These are phyloP conservation scores for Ganaspis sp. DNA, from an alignment of 1,140 invertebrate genomes.

Conservation along the genomic window DNA sequence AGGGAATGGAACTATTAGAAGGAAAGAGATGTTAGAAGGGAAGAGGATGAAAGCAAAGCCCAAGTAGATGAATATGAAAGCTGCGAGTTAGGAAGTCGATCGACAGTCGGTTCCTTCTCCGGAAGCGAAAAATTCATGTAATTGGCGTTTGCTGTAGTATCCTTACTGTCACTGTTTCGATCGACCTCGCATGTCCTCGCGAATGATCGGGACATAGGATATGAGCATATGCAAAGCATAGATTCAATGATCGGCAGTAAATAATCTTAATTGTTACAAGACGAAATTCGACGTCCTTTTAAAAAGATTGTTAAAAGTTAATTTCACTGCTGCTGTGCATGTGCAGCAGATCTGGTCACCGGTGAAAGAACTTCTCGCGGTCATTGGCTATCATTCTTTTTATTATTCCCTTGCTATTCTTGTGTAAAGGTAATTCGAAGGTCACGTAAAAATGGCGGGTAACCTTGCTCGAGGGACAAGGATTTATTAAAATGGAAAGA, in stretches of 20 bases:
- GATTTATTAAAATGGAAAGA: slow-evolving; percentile 54
- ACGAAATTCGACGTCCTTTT: slow-evolving; percentile 66
- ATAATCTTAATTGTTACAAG: slow-evolving; percentile 52
- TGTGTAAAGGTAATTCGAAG: slow-evolving; percentile 59
- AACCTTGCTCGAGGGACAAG: slow-evolving; percentile 69
- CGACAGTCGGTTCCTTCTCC: slow-evolving; percentile 40
- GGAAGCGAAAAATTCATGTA: slow-evolving; percentile 23
- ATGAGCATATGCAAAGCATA: slow-evolving; percentile 67
- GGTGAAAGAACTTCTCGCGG: slow-evolving; percentile 47
- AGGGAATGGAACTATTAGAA: no score
- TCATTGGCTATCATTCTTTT: slow-evolving; percentile 58
- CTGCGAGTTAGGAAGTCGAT: slow-evolving; percentile 52
- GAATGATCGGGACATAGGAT: slow-evolving; percentile 56
- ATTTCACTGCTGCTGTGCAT: slow-evolving; percentile 36
- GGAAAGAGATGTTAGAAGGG: not conserved
- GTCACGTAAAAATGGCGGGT: slow-evolving; percentile 67
- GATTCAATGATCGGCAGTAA: slow-evolving; percentile 68
- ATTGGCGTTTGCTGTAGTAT: slow-evolving; percentile 17
- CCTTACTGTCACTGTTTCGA: slow-evolving; percentile 51
- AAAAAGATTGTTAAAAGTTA: slow-evolving; percentile 44
- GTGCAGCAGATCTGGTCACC: slow-evolving; percentile 37
- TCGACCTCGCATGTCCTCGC: slow-evolving; percentile 60
- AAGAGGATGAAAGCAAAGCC: slow-evolving; percentile 48
- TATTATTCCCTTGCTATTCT: slow-evolving; percentile 52
- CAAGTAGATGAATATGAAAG: slow-evolving; percentile 59